These are phyloP conservation scores for Macropus fuliginosus DNA, from an alignment of 2,797 vertebrate genomes.

Conservation along the genomic window DNA sequence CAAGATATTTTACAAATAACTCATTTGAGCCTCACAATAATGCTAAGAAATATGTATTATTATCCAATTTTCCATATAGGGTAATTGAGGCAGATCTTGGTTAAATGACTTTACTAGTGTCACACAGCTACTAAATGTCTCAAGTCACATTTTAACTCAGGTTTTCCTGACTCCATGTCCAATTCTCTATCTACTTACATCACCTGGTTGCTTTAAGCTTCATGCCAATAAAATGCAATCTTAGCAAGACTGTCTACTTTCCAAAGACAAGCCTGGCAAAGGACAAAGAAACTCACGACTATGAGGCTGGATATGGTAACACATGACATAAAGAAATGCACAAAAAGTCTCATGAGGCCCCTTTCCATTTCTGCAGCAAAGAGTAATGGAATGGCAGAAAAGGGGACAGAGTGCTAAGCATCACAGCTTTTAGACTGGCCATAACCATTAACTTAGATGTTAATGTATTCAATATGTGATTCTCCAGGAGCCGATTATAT, in stretches of 20 bases:
- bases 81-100: background rate
- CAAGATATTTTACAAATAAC: background rate
- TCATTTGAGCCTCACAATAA: background rate
- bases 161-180: background rate
- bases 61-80: background rate
- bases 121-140: background rate
- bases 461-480: background rate
- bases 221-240: background rate
- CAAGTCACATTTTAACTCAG: background rate
- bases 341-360: background rate
- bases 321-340: background rate
- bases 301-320: background rate
- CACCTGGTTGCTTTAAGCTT: background rate
- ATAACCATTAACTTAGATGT: background rate
- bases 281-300: background rate
- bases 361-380: background rate
- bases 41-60: background rate
- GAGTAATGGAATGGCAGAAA: background rate
- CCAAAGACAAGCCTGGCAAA: background rate
- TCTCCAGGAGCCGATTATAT: background rate
- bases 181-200: background rate
- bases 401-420: background rate
- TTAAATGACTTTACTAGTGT: background rate
- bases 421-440: background rate
- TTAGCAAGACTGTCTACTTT: background rate